phyloP scores from a whole-genome alignment of 2,888 invertebrate species.

The Stegana nigrithorax region DNA sequence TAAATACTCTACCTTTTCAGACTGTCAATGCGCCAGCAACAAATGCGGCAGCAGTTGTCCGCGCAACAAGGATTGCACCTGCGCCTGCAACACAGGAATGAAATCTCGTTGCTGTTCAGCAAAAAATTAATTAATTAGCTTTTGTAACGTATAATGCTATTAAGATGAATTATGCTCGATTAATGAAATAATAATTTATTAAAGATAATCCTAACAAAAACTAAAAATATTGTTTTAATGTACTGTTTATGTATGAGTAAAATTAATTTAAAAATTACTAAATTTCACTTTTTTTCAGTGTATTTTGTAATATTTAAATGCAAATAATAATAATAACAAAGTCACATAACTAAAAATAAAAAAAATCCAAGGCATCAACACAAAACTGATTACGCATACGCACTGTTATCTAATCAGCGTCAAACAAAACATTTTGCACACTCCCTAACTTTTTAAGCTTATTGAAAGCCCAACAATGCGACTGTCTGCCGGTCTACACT shows the following conservation, averaged over 20 bases:
- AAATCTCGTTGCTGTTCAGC: not conserved
- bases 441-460: not conserved
- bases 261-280: too few relatives aligned
- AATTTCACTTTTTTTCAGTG: not conserved
- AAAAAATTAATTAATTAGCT: not conserved
- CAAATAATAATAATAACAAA: too few relatives aligned
- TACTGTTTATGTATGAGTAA: too few relatives aligned
- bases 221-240: too few relatives aligned
- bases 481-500: not conserved
- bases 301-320: not conserved
- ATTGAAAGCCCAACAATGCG: not conserved
- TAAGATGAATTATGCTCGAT: too few relatives aligned
- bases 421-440: not conserved
- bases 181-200: too few relatives aligned
- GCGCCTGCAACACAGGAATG: not conserved
- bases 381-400: not conserved
- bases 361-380: not conserved
- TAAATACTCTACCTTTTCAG: not conserved
- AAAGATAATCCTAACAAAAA: not conserved
- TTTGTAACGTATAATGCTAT: not conserved
- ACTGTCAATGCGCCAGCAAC: not conserved
- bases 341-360: too few relatives aligned
- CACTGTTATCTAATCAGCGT: not conserved
- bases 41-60: conserved; percentile 5
- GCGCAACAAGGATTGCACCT: not conserved